Base-by-base conservation (phyloP, 2,888 invertebrate genomes). In the Drosophila atripex region DNA sequence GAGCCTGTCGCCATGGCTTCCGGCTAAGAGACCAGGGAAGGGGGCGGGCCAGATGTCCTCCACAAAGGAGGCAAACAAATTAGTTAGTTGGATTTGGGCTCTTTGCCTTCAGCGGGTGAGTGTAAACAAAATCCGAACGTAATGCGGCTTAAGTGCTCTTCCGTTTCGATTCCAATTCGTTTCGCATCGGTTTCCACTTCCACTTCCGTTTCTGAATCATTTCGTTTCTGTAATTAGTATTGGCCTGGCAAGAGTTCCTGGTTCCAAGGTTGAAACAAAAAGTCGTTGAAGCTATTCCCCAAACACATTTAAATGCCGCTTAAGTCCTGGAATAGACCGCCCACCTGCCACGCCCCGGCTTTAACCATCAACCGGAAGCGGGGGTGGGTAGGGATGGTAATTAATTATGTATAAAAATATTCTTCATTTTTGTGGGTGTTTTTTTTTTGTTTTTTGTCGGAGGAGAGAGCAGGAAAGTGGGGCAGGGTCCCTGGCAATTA, bases 371-470 rank as follows among this genome's bases (percentile, higher is more conserved):
- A 30, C 52, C 53, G 45, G 50, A 41, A 21, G 9, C 12, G 12
- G 2, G 11, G 9, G 16, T 54, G 59, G 43, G 72, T 8, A 7
- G 28, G 28, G 9, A 28, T 8, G 28, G 51, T 79, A 86, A 82
- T 86, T 82, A 86, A 86, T 82, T 82, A 82, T 86, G 76, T 76
- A 78, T 76, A 63, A 57, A 84, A 70, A 76, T 71, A 57, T 64
- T 58, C 43, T 35, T 5, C 45, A 54, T 38, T 53, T 32, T 18
- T 38, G 45, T 32, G 25, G 5, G 18, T 35, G 23, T 14, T 14
- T 14, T 39, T 14, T 28, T 28, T 28, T 28, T 4, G 4, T 1
- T 2, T n/a, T n/a, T n/a, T n/a, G n/a, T n/a, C n/a, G n/a, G 9
- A 9, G 3, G 28, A 25, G 28, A 28, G 28, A 28, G 28, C 9